These are phyloP conservation scores for Plectropomus leopardus DNA, from an alignment of 2,113 vertebrate species.

Conservation along the genomic window DNA sequence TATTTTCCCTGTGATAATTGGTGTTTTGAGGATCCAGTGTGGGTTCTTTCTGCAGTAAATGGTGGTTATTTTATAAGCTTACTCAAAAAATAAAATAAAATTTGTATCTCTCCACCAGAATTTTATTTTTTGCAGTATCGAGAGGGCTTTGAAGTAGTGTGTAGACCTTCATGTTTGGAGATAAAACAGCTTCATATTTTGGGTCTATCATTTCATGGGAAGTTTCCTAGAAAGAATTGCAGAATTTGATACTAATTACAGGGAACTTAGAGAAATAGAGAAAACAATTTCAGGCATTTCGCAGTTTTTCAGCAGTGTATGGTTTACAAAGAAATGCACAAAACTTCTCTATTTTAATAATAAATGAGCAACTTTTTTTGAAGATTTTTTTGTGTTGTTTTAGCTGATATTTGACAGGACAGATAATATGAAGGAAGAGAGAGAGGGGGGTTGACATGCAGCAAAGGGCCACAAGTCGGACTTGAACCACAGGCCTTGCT, in stretches of 20 bases:
- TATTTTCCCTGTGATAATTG: not conserved
- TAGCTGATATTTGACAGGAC: too few relatives aligned
- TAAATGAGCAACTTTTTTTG: not conserved
- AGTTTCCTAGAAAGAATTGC: conserved; percentile 2
- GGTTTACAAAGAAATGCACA: conserved; percentile 1
- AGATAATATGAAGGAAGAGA: too few relatives aligned
- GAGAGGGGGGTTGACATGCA: too few relatives aligned
- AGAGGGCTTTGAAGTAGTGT: not conserved
- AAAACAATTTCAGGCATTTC: not conserved
- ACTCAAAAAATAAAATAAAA: not conserved
- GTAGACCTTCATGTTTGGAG: not conserved
- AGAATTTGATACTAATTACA: not conserved
- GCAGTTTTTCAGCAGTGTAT: not conserved
- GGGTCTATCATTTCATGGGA: not conserved
- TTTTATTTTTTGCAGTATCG: not conserved
- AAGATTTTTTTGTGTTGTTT: too few relatives aligned
- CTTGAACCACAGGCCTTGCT: too few relatives aligned
- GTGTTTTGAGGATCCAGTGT: not conserved
- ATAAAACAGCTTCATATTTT: not conserved
- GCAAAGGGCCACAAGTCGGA: too few relatives aligned
- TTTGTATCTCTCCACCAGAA: not conserved
- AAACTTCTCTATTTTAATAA: not conserved
- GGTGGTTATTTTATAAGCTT: not conserved
- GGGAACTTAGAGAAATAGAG: not conserved
- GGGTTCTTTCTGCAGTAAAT: not conserved